These are phyloP conservation scores for Nephrotoma guestfalica DNA, from an alignment of 2,888 invertebrate genomes.

Conservation along the genomic window DNA sequence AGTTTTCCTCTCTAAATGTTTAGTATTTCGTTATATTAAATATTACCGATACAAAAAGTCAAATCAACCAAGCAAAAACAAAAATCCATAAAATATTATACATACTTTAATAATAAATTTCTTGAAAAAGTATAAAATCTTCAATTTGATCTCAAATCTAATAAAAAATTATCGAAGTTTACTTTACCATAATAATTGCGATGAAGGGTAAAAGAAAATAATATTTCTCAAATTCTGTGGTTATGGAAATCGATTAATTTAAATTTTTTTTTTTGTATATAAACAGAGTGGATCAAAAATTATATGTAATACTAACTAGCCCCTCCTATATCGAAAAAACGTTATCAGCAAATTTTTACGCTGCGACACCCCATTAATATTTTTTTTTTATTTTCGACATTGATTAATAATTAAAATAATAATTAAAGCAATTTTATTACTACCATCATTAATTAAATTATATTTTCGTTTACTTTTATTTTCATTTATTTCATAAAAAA, in stretches of 20 bases:
- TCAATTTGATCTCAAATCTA: not conserved
- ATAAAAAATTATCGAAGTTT: not conserved
- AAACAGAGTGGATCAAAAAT: not conserved
- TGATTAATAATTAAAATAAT: not conserved
- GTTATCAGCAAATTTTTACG: not conserved
- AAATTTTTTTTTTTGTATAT: not conserved
- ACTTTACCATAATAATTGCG: not conserved
- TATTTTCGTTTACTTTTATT: not conserved
- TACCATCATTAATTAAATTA: not conserved
- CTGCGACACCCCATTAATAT: not conserved
- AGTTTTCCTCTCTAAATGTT: not conserved
- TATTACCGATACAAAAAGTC: not conserved
- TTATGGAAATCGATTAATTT: not conserved
- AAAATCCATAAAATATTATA: not conserved
- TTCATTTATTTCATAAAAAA: not conserved
- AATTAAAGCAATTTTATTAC: not conserved
- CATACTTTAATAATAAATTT: not conserved
- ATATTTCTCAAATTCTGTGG: not conserved
- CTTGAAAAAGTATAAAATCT: not conserved
- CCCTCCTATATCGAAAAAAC: not conserved
- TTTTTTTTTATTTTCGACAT: not conserved
- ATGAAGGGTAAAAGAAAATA: not conserved
- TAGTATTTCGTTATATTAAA: not conserved
- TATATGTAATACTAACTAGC: not conserved
- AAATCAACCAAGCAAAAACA: not conserved